Conservation (phyloP, 2,113 vertebrate species). For the Myxocyprinus asiaticus region DNA sequence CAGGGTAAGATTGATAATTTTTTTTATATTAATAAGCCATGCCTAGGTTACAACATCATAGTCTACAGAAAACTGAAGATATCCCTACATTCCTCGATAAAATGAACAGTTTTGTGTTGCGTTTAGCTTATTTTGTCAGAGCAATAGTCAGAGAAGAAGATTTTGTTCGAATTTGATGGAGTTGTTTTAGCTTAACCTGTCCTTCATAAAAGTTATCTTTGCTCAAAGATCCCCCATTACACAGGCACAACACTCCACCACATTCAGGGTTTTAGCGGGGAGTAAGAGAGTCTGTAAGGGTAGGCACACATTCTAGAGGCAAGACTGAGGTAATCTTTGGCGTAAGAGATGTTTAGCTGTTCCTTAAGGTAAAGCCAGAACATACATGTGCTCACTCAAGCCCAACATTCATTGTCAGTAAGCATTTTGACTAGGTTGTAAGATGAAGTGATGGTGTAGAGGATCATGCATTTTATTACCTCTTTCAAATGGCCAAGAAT, state of each 20-base stretch:
- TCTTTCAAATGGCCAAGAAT: slow-evolving; percentile 12
- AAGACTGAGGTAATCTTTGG: slow-evolving; percentile 37
- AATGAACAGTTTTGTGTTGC: background rate
- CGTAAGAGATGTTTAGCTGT: slow-evolving; percentile 12
- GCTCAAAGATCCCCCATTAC: background rate
- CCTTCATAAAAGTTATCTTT: too few relatives aligned
- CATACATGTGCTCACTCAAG: slow-evolving; percentile 21
- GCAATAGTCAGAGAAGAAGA: background rate
- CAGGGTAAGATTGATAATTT: slow-evolving; percentile 71
- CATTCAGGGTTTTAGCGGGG: background rate
- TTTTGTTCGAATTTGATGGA: too few relatives aligned
- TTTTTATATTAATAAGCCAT: background rate
- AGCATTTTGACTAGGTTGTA: background rate
- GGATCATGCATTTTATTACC: slow-evolving; percentile 18
- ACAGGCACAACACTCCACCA: background rate
- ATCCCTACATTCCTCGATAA: background rate
- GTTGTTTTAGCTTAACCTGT: too few relatives aligned
- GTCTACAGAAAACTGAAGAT: background rate
- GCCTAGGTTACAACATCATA: background rate
- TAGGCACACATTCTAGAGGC: background rate
- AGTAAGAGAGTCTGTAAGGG: background rate
- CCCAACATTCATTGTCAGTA: background rate
- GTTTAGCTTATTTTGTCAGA: background rate
- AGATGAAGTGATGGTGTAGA: slow-evolving; percentile 1
- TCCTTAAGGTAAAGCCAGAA: slow-evolving; percentile 30